These are phyloP conservation scores for Chymomyza procnemis DNA, from an alignment of 2,888 invertebrate species.

Conservation along the genomic window DNA sequence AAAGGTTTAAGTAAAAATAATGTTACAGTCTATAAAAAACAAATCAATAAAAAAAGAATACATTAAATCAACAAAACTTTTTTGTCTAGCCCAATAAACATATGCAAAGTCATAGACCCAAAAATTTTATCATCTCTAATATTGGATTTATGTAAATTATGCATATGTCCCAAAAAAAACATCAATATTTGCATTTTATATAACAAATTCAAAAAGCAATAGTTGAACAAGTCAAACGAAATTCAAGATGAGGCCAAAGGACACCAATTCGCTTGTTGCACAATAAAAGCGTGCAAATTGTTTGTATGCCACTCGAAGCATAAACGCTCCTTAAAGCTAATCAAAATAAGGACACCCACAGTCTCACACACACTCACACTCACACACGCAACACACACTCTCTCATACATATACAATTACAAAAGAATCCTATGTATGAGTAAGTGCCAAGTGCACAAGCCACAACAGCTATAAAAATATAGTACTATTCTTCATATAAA, in stretches of 20 bases:
- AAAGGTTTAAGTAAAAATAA: too few relatives aligned
- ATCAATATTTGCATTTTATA: neutral
- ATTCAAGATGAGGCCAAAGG: neutral
- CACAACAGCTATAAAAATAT: neutral
- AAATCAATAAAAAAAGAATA: too few relatives aligned
- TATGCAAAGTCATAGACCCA: neutral
- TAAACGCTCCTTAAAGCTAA: conserved; percentile 24
- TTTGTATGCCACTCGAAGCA: conserved; percentile 26
- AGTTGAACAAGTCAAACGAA: neutral
- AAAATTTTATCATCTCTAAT: neutral
- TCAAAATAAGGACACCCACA: conserved; percentile 13
- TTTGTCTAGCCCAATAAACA: neutral
- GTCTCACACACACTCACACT: neutral
- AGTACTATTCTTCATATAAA: neutral
- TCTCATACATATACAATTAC: too few relatives aligned
- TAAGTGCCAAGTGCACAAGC: neutral
- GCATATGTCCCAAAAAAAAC: neutral
- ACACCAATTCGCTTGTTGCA: conserved; percentile 12
- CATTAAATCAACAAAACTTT: neutral
- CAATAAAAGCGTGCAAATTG: conserved; percentile 9
- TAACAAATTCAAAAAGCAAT: neutral
- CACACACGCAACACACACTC: too few relatives aligned
- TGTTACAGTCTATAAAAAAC: too few relatives aligned
- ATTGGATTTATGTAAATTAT: neutral
- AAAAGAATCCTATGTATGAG: neutral